phyloP scores from a whole-genome alignment of 2,888 invertebrate genomes.

The Zele albiditarsus region DNA sequence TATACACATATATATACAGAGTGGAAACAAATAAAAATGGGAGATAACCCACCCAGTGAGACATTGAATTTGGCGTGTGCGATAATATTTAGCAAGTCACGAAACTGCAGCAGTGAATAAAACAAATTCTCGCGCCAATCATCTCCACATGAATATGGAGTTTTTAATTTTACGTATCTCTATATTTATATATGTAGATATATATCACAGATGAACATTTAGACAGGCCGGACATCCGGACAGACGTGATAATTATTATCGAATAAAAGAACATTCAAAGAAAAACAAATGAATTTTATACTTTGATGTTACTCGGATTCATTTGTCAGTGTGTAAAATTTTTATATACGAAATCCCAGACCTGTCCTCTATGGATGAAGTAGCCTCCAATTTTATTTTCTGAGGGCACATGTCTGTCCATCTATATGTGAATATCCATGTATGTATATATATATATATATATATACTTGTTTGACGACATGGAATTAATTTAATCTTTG shows the following conservation, averaged over 20 bases:
- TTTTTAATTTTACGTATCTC: conserved; percentile 28
- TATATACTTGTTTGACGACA: neutral
- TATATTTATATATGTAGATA: neutral
- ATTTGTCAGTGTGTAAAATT: neutral
- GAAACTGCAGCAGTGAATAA: conserved; percentile 1
- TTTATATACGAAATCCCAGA: neutral
- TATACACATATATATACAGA: neutral
- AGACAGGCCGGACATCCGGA: conserved; percentile 42
- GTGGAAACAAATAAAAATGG: neutral
- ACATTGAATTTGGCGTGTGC: neutral
- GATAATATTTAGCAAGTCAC: neutral
- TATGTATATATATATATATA: neutral
- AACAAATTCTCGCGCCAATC: conserved; percentile 26
- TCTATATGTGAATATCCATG: neutral
- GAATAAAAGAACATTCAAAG: conserved; percentile 58
- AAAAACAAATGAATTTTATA: conserved; percentile 3
- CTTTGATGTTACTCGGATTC: conserved; percentile 19
- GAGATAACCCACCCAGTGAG: neutral
- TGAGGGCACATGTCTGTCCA: conserved; percentile 12
- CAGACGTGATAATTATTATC: conserved; percentile 66
- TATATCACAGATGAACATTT: conserved; percentile 1
- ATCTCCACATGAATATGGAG: conserved; percentile 18
- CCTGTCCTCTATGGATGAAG: conserved; percentile 17
- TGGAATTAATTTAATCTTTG: conserved; percentile 45
- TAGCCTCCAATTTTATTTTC: conserved; percentile 18